These are phyloP conservation scores for Pyrgus malvae DNA, from an alignment of 2,888 invertebrate species.

Conservation along the genomic window DNA sequence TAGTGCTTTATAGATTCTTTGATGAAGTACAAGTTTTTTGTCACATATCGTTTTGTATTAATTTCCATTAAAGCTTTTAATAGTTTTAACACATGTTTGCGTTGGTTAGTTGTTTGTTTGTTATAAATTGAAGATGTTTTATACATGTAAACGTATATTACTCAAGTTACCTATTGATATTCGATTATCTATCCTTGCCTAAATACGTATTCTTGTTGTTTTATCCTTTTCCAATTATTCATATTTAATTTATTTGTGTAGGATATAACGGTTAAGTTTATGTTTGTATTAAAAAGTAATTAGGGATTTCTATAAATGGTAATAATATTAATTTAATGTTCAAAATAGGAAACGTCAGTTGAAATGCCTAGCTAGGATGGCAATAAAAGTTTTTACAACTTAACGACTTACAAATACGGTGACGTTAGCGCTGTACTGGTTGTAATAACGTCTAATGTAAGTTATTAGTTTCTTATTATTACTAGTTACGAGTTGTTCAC, in stretches of 20 bases:
- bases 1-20: conserved; percentile 11
- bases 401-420: conserved; percentile 25
- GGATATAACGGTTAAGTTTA: too few species aligned
- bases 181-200: too few species aligned
- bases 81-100: too few species aligned
- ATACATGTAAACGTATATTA: too few species aligned
- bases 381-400: conserved; percentile 25
- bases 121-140: too few species aligned
- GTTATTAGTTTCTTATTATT: conserved; percentile 18
- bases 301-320: too few species aligned
- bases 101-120: too few species aligned
- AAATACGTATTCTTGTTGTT: too few species aligned
- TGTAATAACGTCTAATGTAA: conserved; percentile 6
- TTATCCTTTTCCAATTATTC: too few species aligned
- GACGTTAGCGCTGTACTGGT: conserved; percentile 3
- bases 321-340: conserved; percentile 13
- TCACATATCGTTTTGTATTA: neutral
- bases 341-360: conserved; percentile 9
- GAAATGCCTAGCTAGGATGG: conserved; percentile 1
- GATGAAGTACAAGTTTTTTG: conserved; percentile 13
- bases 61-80: neutral
- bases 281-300: too few species aligned
- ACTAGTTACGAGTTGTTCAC: neutral
- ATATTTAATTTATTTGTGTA: too few species aligned
- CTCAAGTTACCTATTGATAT: too few species aligned